Percentiles rank a stretch among this genome's conserved stretches.
These are phyloP conservation scores for Mobula hypostoma DNA, from an alignment of 2,113 vertebrate species.

Conservation along the genomic window DNA sequence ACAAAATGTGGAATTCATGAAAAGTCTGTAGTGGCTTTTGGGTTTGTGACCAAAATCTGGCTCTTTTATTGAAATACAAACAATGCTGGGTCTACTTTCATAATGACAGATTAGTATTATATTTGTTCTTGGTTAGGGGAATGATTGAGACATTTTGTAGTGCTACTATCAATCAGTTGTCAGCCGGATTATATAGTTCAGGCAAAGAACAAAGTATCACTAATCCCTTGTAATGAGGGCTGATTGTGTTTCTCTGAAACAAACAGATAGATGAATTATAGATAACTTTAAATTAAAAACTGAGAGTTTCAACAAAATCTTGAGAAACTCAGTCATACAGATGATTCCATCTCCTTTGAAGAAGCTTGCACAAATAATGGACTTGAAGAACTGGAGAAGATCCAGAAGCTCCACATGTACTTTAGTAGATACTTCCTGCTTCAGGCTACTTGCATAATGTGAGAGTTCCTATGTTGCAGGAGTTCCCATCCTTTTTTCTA, in stretches of 20 bases:
- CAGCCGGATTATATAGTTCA: neutral
- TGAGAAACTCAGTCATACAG: neutral
- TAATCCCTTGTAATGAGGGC: neutral
- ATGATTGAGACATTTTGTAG: neutral
- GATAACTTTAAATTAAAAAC: neutral
- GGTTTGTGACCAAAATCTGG: neutral
- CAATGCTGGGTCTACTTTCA: conserved; percentile 8
- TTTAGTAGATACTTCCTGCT: neutral
- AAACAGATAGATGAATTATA: neutral
- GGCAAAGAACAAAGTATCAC: neutral
- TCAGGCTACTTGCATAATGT: neutral
- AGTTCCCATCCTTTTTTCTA: no score
- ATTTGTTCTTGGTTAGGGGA: neutral
- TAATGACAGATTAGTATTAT: neutral
- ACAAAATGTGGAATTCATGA: neutral
- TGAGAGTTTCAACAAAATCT: neutral
- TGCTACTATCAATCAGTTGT: neutral
- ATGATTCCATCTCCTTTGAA: neutral
- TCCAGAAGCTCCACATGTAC: neutral
- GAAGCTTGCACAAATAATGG: neutral
- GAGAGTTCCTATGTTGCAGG: neutral
- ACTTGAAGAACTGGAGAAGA: neutral
- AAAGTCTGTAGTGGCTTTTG: neutral
- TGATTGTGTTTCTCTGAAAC: neutral
- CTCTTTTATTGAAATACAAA: neutral